Conservation (phyloP, 2,797 vertebrate genomes). For the Pantherophis vulpinus region DNA sequence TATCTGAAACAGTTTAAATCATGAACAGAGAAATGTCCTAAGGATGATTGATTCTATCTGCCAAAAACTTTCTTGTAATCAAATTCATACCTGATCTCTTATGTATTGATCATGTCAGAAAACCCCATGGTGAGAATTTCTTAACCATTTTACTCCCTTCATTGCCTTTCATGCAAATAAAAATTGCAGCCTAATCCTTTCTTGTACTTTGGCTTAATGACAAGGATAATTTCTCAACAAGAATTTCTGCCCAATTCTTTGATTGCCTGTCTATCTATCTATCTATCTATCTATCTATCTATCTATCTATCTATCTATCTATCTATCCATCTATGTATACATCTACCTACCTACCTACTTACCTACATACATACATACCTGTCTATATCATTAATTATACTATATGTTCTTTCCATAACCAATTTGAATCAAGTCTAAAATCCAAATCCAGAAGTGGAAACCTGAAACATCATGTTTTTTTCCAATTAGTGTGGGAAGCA, state of each 20-base stretch:
- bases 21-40: conserved; percentile 22
- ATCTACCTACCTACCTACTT: no score
- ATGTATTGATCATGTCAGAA: neutral
- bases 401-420: neutral
- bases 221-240: neutral
- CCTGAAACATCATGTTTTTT: neutral
- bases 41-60: conserved; percentile 36
- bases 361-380: no score
- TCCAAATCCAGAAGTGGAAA: neutral
- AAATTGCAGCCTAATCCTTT: neutral
- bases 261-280: neutral
- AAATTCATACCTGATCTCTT: conserved; percentile 13
- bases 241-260: neutral
- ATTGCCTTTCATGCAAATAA: neutral
- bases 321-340: no score
- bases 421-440: neutral
- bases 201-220: neutral
- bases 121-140: neutral
- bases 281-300: no score
- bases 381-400: no score
- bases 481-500: neutral
- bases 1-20: conserved; percentile 25
- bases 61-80: conserved; percentile 18
- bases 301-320: no score
- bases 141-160: neutral